Evolutionary conservation across 2,113 vertebrate genomes (phyloP), one percentile per base, ranked within the genome.

Genomic region (Protomyctophum bolini): DNA sequence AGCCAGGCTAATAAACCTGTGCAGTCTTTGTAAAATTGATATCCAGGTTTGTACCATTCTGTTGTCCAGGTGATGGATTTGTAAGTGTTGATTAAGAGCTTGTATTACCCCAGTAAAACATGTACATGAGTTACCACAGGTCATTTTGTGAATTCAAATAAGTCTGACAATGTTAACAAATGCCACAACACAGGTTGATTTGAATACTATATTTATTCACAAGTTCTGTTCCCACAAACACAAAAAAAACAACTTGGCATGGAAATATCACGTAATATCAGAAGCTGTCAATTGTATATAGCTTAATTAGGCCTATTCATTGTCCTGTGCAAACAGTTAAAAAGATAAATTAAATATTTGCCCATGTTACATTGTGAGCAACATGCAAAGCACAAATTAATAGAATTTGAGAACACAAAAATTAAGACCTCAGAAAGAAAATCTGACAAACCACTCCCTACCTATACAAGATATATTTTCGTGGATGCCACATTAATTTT

Each of bases 361-460:
- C 82, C 82, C 84, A 91, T 90, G 86, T 89, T 83, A 90, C 82
- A 68, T 82, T 70, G 73, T 83, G 76, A 88, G 75, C 75, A 89
- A 91, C 86, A 91, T 89, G 84, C 85, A 85, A 80, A 84, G 73
- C 68, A 85, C 75, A 88, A 47, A 21, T 63, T 54, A 55, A 74
- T 64, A 69, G 55, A 72, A 79, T 69, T 61, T 48, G 6, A 77
- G 81, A 86, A 61, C 76, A 73, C 71, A 85, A 50, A 77, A 68
- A 70, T 77, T 69, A 80, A 76, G 59, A 76, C 64, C 41, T 7
- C 57, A 33, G 6, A 75, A 81, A 58, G 58, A 8, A 81, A 7
- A 56, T 52, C 58, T 33, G 81, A 55, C 49, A 73, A 71, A 72
- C 55, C 7, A 57, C 56, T 14, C 52, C 66, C 48, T 68, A 66